Percentiles rank a stretch among this genome's conserved stretches.
phyloP scores from a whole-genome alignment of 64 coral and sea anemone species.

The Stylophora pistillata region DNA sequence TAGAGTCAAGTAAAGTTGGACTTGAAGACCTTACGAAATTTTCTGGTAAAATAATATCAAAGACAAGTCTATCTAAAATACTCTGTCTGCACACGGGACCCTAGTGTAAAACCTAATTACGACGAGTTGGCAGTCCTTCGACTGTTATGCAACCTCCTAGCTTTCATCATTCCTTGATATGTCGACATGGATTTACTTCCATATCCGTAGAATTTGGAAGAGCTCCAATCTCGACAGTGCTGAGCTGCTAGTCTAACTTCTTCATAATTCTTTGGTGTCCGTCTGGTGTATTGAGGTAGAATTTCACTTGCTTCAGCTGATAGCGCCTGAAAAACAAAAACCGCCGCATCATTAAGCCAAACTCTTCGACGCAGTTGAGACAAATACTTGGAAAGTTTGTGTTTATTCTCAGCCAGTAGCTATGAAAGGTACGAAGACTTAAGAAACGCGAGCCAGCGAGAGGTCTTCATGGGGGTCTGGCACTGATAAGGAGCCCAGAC shows the following conservation, averaged over 20 bases:
- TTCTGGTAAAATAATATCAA: neutral
- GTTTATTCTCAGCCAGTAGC: no score
- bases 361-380: neutral
- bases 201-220: constrained; percentile 70
- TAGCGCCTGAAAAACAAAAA: constrained; percentile 41
- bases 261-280: constrained; percentile 77
- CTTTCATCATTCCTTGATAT: constrained; percentile 15
- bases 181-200: constrained; percentile 61
- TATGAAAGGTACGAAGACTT: no score
- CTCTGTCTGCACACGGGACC: neutral
- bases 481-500: no score
- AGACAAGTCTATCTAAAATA: neutral
- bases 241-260: constrained; percentile 69
- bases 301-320: constrained; percentile 80
- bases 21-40: neutral
- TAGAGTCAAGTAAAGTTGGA: no score
- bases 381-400: neutral
- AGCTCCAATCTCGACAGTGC: constrained; percentile 72
- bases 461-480: no score
- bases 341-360: no score
- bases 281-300: constrained; percentile 65
- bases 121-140: neutral
- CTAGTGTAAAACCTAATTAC: neutral
- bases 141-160: neutral
- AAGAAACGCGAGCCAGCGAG: no score